Base-by-base conservation (phyloP, 1,140 invertebrate species). In the Sycophila sp. region DNA sequence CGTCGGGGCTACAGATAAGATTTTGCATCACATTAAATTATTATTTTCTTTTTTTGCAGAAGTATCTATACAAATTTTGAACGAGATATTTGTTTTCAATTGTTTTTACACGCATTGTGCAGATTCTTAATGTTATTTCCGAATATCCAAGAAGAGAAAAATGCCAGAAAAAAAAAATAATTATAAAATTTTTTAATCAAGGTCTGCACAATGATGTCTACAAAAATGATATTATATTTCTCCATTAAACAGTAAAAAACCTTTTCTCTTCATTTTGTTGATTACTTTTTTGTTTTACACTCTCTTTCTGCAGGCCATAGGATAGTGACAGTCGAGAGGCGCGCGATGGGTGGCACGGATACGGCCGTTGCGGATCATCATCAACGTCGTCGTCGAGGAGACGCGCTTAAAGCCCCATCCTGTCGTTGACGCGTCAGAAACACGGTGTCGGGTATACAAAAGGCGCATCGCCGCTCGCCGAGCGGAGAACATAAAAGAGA, bases 361-460 rank as follows among this genome's bases (percentile, higher is more conserved):
- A 8, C 56, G 36, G 24, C 5, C 2, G 34, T 49, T 53, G 30
- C 30, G 34, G 68, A 63, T 45, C 68, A 53, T 69, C 67, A 32
- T 38, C 66, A 26, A 4, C 42, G 15, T 47, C 42, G 13, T 17
- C 24, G 15, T 34, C 64, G 42, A 60, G 28, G 45, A 56, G 17
- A 51, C 60, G 45, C 32, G 51, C 15, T 7, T 56, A 51, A 45
- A 55, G 28, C 13, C 65, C 30, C 32, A 34, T 42, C 56, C 36
- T 38, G 47, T 51, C 40, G 66, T 60, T 69, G 68, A 69, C 49
- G 49, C 32, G 36, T 51, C 28, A 59, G 68, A n/a, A 56, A 34
- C 38, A 17, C 15, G 68, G 66, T 69, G 42, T 69, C 68, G 38
- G 36, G 59, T 69, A 38, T 55, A 69, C 68, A 62, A 69, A 69